Base-by-base conservation (phyloP, 1,140 invertebrate genomes). In the Drosophila ercepeae region DNA sequence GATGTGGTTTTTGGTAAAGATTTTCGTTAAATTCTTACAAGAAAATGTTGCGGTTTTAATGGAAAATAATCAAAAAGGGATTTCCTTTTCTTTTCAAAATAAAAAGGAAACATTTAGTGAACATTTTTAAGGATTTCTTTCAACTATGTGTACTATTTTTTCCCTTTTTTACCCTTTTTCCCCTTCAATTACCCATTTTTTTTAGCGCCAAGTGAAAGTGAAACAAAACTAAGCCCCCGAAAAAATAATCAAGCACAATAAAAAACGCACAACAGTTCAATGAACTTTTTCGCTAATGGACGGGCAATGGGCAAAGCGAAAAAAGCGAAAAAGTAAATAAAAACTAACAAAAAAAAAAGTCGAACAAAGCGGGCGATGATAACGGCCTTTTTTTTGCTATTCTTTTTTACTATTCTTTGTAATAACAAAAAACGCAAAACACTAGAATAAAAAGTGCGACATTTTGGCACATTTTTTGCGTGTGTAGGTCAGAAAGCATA, bases 231-330 rank as follows among this genome's bases (percentile, higher is more conserved):
- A 61, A 76, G 39, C 60, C 58, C 55, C 46, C 65, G 55, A 78
- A 74, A 78, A 74, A 73, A 53, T 44, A 81, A 86, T 54, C 48
- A 61, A 75, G 59, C 71, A 48, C 60, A 54, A 64, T 60, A 59
- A 46, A 68, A 59, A 67, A n/a, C n/a, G n/a, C 53, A 32, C 61
- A 69, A 51, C 69, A 75, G 81, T 82, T 86, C 74, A 82, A 82
- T 54, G 82, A 86, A 88, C 81, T 82, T 88, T 76, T 83, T 83
- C 36, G 61, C 77, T 74, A 81, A 86, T 88, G 68, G 83, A 2
- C 29, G n/a, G n/a, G n/a, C n/a, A 7, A 7, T 8, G 7, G 7
- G 7, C 27, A 27, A 7, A 7, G 5, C 67, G n/a, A n/a, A n/a
- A 46, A 71, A 78, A 68, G 46, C 74, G 51, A 72, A 63, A 75